These are phyloP conservation scores for Hedya salicella DNA, from an alignment of 2,888 invertebrate species.

Conservation along the genomic window DNA sequence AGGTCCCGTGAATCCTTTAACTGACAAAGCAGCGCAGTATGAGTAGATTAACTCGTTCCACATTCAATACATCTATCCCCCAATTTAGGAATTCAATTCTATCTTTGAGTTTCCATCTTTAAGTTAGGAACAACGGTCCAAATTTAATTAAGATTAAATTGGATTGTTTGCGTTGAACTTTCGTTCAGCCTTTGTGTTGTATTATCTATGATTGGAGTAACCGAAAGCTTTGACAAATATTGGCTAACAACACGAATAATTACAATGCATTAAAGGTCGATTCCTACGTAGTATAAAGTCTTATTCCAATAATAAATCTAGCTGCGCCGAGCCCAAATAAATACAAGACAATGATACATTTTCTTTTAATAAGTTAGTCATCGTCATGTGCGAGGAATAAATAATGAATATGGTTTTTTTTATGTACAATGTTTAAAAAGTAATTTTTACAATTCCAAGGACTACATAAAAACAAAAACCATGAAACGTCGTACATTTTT, in stretches of 20 bases:
- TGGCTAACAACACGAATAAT: background rate
- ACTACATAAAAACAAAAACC: too few species aligned
- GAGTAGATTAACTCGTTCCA: background rate
- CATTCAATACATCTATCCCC: conserved; percentile 11
- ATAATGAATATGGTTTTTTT: too few species aligned
- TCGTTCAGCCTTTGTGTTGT: conserved; percentile 24
- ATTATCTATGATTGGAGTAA: conserved; percentile 18
- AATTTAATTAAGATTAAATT: conserved; percentile 41
- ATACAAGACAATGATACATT: too few species aligned
- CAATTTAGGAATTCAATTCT: conserved; percentile 25
- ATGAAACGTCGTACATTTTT: too few species aligned
- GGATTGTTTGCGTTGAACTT: conserved; percentile 26
- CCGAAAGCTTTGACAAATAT: conserved; percentile 30
- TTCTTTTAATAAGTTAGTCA: too few species aligned
- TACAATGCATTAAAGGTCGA: background rate
- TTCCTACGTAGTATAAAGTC: too few species aligned
- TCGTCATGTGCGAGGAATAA: too few species aligned
- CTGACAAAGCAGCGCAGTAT: background rate
- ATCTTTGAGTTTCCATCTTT: conserved; percentile 34
- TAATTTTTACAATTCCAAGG: too few species aligned
- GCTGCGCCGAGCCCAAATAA: too few species aligned
- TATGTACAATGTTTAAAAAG: too few species aligned
- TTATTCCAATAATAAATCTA: too few species aligned
- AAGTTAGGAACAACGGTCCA: conserved; percentile 32
- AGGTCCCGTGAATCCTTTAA: too few species aligned